Evolutionary conservation across 2,113 vertebrate species (phyloP).

Genomic region (Lepidothrix coronata): DNA sequence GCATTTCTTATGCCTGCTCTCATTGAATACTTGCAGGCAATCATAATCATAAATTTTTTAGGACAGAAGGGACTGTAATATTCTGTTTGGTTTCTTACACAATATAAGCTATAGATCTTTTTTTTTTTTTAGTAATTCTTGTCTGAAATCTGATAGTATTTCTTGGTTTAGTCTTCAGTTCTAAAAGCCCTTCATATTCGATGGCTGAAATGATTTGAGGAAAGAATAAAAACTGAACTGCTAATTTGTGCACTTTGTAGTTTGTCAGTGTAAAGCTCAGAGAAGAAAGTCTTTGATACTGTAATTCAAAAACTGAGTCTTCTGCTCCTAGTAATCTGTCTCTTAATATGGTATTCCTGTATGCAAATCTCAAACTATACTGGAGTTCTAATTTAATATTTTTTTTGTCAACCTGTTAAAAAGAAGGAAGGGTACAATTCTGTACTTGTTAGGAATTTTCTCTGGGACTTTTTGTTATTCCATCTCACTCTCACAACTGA

Average conservation of each 20-base stretch:
- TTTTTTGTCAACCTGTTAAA: not conserved
- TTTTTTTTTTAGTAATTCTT: not conserved
- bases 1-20: not conserved
- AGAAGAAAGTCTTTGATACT: not conserved
- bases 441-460: not conserved
- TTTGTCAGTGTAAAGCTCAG: not conserved
- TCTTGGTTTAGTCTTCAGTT: not conserved
- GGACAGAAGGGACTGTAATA: not conserved
- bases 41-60: conserved; percentile 29
- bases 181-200: not conserved
- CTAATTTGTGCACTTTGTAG: not conserved
- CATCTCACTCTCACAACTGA: not conserved
- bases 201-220: not conserved
- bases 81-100: not conserved
- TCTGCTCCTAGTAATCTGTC: not conserved
- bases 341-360: not conserved
- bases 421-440: not conserved
- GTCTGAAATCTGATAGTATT: not conserved
- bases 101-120: not conserved
- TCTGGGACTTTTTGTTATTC: not conserved
- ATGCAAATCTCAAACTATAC: not conserved
- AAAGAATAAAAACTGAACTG: not conserved
- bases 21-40: not conserved
- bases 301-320: not conserved
- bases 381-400: not conserved